Percentiles rank a stretch among this genome's conserved stretches.
Evolutionary conservation across 2,888 invertebrate genomes (phyloP).

Genomic region (Melieria crassipennis): DNA sequence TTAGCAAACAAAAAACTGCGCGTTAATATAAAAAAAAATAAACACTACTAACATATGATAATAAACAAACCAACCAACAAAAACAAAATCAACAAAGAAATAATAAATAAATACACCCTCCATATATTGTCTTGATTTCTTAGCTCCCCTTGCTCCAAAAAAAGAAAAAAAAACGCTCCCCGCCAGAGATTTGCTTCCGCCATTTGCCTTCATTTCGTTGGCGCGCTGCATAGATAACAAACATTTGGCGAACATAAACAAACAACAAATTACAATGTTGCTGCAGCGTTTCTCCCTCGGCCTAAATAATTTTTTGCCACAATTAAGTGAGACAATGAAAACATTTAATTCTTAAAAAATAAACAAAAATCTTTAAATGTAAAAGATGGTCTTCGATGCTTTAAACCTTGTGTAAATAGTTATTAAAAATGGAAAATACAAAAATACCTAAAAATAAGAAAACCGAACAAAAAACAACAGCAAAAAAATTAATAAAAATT

Average conservation of each 20-base stretch:
- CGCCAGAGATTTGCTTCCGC: too few relatives aligned
- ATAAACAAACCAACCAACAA: constrained; percentile 19
- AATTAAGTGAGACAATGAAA: too few relatives aligned
- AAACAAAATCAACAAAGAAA: constrained; percentile 31
- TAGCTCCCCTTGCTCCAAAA: too few relatives aligned
- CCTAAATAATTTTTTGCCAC: too few relatives aligned
- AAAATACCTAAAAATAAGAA: constrained; percentile 36
- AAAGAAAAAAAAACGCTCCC: too few relatives aligned
- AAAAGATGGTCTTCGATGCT: constrained; percentile 44
- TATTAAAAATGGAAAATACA: constrained; percentile 39
- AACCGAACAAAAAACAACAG: constrained; percentile 38
- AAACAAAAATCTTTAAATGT: constrained; percentile 43
- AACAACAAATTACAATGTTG: too few relatives aligned
- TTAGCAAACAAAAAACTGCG: constrained; percentile 12
- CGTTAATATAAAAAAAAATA: constrained; percentile 6
- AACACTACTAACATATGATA: constrained; percentile 11
- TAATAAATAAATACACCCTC: constrained; percentile 44
- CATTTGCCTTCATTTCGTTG: too few relatives aligned
- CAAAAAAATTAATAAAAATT: constrained; percentile 38
- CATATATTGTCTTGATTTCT: too few relatives aligned
- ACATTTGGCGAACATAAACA: too few relatives aligned
- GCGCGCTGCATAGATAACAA: too few relatives aligned
- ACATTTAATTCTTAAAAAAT: constrained; percentile 22
- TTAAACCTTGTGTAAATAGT: constrained; percentile 50
- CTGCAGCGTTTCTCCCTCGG: too few relatives aligned